phyloP scores from a whole-genome alignment of 2,888 invertebrate genomes.

The Rapana venosa region DNA sequence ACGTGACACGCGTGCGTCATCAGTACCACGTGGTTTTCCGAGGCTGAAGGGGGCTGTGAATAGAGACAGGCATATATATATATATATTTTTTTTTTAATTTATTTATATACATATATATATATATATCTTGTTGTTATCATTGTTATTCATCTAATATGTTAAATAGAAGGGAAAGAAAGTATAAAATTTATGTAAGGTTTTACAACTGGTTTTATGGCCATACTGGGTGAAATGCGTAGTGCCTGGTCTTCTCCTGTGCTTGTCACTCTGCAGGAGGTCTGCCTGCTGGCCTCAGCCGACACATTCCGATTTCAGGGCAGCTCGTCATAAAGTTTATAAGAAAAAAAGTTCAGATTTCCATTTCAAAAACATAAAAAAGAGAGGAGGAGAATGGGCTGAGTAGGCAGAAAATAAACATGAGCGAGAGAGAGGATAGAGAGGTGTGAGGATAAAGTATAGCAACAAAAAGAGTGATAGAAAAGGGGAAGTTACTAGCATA shows the following conservation, averaged over 20 bases:
- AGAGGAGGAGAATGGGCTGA: neutral
- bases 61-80: neutral
- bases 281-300: no score
- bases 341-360: no score
- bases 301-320: neutral
- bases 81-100: no score
- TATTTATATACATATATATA: no score
- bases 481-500: no score
- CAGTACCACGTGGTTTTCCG: conserved; percentile 33
- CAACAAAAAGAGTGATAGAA: neutral
- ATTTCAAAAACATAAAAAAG: neutral
- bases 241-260: no score
- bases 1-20: conserved; percentile 38
- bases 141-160: no score
- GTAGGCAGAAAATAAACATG: neutral
- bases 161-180: neutral
- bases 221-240: no score
- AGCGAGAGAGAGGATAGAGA: neutral
- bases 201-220: no score
- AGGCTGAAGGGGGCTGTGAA: neutral
- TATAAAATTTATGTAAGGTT: neutral
- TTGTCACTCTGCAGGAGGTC: no score
- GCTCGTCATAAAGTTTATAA: neutral
- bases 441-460: neutral
- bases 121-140: no score